A percentile compares a stretch with the other conserved stretches of the same genome.
Evolutionary conservation across 2,113 vertebrate species (phyloP).

Genomic region (Pomatorhinus ruficollis): DNA sequence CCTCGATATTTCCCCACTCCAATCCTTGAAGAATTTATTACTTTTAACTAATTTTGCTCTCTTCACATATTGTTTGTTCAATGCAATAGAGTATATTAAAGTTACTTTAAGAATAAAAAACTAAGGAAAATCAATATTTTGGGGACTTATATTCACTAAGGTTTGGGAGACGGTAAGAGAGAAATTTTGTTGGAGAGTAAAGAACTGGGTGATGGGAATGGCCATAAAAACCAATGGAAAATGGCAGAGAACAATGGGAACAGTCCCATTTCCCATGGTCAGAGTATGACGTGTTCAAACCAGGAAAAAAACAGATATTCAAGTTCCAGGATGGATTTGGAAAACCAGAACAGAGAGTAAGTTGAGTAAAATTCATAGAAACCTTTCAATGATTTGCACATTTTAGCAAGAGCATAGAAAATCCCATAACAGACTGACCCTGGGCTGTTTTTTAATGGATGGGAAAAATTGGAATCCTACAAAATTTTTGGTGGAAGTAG

Average conservation of each 20-base stretch:
- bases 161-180: background rate
- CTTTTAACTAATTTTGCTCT: background rate
- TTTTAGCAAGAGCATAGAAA: background rate
- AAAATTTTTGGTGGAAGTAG: background rate
- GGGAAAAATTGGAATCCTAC: background rate
- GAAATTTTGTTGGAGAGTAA: background rate
- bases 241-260: background rate
- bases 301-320: background rate
- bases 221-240: background rate
- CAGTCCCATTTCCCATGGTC: background rate
- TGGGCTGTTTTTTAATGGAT: background rate
- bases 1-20: background rate
- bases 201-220: background rate
- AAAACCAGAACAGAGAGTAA: background rate
- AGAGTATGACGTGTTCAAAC: rapidly evolving
- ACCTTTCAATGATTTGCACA: background rate
- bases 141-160: background rate
- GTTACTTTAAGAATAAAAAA: background rate
- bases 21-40: background rate
- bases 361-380: background rate
- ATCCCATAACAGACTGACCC: background rate
- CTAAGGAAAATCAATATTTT: background rate
- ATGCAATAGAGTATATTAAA: background rate
- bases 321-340: background rate
- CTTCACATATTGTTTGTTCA: background rate